Evolutionary conservation across 2,888 invertebrate species (phyloP).

Genomic region (Sericinus montela): DNA sequence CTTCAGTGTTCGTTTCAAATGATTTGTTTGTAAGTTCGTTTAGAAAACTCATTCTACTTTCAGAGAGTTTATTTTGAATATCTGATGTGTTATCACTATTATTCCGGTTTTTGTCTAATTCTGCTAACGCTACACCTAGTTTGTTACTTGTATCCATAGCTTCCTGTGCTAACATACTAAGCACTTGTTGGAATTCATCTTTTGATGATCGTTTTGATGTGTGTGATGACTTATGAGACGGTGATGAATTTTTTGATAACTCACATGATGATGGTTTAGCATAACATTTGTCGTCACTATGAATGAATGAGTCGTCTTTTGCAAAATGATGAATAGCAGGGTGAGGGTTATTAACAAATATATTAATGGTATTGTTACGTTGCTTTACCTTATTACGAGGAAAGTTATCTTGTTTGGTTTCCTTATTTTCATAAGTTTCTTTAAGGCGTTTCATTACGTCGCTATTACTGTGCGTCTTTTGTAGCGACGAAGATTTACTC

Average conservation of each 20-base stretch:
- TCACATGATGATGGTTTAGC: constrained; percentile 74
- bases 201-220: constrained; percentile 65
- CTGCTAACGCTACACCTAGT: constrained; percentile 82
- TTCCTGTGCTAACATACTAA: constrained; percentile 86
- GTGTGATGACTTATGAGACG: constrained; percentile 78
- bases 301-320: constrained; percentile 76
- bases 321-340: constrained; percentile 68
- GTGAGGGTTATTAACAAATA: constrained; percentile 71
- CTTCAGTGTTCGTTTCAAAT: constrained; percentile 39
- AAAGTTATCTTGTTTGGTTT: constrained; percentile 60
- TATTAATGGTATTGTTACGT: constrained; percentile 71
- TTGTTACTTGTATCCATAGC: constrained; percentile 86
- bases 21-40: constrained; percentile 63
- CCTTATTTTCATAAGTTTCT: constrained; percentile 67
- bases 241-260: constrained; percentile 76
- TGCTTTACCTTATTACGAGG: constrained; percentile 76
- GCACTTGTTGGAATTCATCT: constrained; percentile 83
- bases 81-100: constrained; percentile 59
- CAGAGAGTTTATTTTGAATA: constrained; percentile 70
- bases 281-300: constrained; percentile 67
- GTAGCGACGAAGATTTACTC: constrained; percentile 70
- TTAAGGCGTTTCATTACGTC: constrained; percentile 76
- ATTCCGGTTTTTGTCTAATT: constrained; percentile 73
- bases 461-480: constrained; percentile 81
- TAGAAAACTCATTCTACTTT: constrained; percentile 69